Percentiles rank a stretch among this genome's conserved stretches.
Evolutionary conservation across 2,888 invertebrate species (phyloP).

Genomic region (Aquatica leii): DNA sequence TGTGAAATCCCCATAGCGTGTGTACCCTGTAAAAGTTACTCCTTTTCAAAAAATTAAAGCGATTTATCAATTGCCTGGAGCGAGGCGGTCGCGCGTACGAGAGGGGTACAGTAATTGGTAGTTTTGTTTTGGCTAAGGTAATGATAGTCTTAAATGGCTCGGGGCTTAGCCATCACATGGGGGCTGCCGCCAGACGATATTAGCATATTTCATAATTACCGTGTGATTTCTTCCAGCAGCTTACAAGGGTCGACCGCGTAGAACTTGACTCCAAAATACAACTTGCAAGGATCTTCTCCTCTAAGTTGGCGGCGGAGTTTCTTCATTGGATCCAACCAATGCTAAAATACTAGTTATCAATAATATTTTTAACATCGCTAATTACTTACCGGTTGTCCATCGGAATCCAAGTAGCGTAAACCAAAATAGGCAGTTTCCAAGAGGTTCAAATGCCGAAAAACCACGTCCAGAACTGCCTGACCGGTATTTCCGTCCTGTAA

Average conservation of each 20-base stretch:
- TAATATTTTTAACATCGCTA: constrained; percentile 18
- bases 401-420: constrained; percentile 88
- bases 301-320: constrained; percentile 88
- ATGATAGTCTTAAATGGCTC: constrained; percentile 41
- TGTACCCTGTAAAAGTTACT: not conserved
- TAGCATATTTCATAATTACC: constrained; percentile 65
- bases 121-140: constrained; percentile 42
- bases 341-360: constrained; percentile 65
- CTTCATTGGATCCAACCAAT: constrained; percentile 94
- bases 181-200: constrained; percentile 39
- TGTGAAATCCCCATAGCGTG: constrained; percentile 11
- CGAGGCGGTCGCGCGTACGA: constrained; percentile 35
- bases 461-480: constrained; percentile 89
- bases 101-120: constrained; percentile 44
- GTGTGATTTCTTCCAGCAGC: constrained; percentile 93
- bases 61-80: constrained; percentile 14
- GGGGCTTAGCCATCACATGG: constrained; percentile 41
- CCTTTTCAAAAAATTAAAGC: constrained; percentile 7
- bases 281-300: constrained; percentile 72
- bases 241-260: constrained; percentile 98
- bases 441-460: constrained; percentile 91
- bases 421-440: constrained; percentile 97
- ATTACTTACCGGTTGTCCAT: constrained; percentile 88
- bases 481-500: constrained; percentile 90
- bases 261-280: constrained; percentile 97